Percentiles rank a stretch among this genome's conserved stretches.
phyloP scores from a whole-genome alignment of 1,140 invertebrate genomes.

The Spodoptera litura region DNA sequence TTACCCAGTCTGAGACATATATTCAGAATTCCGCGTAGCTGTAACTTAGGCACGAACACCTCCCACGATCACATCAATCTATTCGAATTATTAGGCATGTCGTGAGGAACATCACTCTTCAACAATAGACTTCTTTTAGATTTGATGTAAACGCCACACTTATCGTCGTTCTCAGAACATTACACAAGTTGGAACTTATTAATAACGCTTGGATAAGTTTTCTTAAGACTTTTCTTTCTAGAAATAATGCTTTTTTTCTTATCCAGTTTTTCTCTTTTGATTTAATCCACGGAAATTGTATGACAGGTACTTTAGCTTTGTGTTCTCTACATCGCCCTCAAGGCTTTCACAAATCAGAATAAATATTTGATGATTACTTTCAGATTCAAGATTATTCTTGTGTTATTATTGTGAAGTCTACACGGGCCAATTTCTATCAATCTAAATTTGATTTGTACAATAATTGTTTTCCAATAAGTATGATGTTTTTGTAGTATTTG shows the following conservation, averaged over 20 bases:
- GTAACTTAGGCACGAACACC: too few relatives aligned
- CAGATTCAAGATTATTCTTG: not conserved
- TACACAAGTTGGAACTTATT: constrained; percentile 17
- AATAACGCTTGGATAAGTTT: constrained; percentile 5
- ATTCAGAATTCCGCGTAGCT: too few relatives aligned
- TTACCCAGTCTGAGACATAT: too few relatives aligned
- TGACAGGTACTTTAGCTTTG: not conserved
- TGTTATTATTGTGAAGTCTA: not conserved
- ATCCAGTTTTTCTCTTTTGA: not conserved
- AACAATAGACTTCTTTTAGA: not conserved
- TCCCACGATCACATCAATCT: too few relatives aligned
- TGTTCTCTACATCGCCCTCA: not conserved
- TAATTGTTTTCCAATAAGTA: too few relatives aligned
- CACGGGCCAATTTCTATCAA: not conserved
- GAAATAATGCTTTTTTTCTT: not conserved
- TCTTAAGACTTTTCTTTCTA: constrained; percentile 1
- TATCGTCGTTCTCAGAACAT: constrained; percentile 20
- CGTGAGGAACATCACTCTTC: not conserved
- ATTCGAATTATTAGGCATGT: too few relatives aligned
- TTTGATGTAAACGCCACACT: not conserved
- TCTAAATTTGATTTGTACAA: too few relatives aligned
- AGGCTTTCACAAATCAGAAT: too few relatives aligned
- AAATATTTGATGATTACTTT: too few relatives aligned
- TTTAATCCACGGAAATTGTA: not conserved
- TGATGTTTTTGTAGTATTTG: too few relatives aligned